A percentile compares a stretch with the other conserved stretches of the same genome.
These are phyloP conservation scores for Lycocorax pyrrhopterus DNA, from an alignment of 2,113 vertebrate genomes.

Conservation along the genomic window DNA sequence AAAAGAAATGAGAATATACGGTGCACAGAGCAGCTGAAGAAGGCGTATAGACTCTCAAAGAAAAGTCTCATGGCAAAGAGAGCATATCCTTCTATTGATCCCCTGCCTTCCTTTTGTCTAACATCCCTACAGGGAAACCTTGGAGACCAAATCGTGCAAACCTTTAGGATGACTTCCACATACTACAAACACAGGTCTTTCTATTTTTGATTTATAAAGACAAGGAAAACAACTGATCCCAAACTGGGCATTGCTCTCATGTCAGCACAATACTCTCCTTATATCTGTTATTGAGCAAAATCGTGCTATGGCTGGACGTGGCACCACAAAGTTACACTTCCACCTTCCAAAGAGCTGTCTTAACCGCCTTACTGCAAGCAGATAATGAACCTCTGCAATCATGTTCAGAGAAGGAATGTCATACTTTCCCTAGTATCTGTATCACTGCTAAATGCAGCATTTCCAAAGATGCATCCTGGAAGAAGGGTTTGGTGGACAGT, in stretches of 20 bases:
- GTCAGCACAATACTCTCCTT: not conserved
- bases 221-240: not conserved
- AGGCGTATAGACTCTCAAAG: not conserved
- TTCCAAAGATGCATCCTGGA: not conserved
- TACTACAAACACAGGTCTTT: not conserved
- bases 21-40: not conserved
- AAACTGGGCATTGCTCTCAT: not conserved
- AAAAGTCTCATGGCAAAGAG: not conserved
- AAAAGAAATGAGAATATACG: not conserved
- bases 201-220: not conserved
- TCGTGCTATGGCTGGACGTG: not conserved
- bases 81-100: not conserved
- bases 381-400: not conserved
- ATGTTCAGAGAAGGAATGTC: not conserved
- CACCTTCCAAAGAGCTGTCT: not conserved
- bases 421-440: not conserved
- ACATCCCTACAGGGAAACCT: not conserved
- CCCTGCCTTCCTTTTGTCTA: not conserved
- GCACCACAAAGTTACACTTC: not conserved
- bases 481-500: not conserved
- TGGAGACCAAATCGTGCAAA: not conserved
- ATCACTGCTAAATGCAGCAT: not conserved
- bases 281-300: not conserved
- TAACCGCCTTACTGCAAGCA: not conserved
- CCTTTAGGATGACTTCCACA: not conserved